A percentile compares a stretch with the other conserved stretches of the same genome.
Evolutionary conservation across 2,888 invertebrate species (phyloP).

Genomic region (Trichogramma dendrolimi): DNA sequence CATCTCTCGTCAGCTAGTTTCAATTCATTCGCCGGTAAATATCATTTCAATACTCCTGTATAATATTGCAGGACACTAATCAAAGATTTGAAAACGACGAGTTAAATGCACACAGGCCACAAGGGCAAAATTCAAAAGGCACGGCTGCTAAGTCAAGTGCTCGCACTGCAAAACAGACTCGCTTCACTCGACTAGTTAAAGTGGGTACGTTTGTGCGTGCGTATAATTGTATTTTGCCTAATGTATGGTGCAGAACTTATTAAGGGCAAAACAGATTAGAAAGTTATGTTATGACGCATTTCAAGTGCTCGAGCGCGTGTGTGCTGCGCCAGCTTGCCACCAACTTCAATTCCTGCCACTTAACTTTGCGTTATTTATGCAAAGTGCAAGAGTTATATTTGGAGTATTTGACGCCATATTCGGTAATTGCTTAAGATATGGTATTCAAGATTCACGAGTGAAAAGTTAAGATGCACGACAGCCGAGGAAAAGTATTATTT

Average conservation of each 20-base stretch:
- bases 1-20: too few relatives aligned
- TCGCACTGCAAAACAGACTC: constrained; percentile 5
- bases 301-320: neutral
- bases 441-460: too few relatives aligned
- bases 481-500: too few relatives aligned
- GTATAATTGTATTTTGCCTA: constrained; percentile 22
- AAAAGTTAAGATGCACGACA: too few relatives aligned
- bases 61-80: too few relatives aligned
- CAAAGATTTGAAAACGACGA: too few relatives aligned
- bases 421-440: too few relatives aligned
- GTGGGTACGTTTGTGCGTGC: neutral
- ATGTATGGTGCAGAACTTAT: constrained; percentile 19
- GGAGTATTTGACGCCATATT: constrained; percentile 5
- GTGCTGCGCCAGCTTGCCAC: neutral
- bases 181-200: constrained; percentile 9
- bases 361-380: neutral
- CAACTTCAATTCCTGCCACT: neutral
- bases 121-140: too few relatives aligned
- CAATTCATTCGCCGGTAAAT: too few relatives aligned
- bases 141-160: too few relatives aligned
- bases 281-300: constrained; percentile 23
- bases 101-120: too few relatives aligned
- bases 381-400: constrained; percentile 5
- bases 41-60: too few relatives aligned
- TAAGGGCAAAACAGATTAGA: constrained; percentile 23